Base-by-base conservation (phyloP, 1,140 invertebrate genomes). In the Wasmannia auropunctata region DNA sequence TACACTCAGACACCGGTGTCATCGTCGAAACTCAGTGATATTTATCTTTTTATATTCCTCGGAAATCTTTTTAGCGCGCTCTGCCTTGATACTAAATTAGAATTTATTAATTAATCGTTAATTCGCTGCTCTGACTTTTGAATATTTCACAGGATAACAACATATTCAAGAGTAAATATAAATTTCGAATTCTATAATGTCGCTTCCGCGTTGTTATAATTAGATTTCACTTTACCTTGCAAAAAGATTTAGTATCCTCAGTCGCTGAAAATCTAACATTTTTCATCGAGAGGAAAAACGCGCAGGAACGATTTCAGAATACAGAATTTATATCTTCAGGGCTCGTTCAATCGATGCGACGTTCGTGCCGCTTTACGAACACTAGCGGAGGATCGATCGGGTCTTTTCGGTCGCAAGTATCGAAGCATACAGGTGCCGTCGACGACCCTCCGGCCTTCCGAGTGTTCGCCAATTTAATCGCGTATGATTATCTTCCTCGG, bases 341-440 rank as follows among this genome's bases (percentile, higher is more conserved):
- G 56, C 10, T 25, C n/a, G 10, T 31, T 10, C 22, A 25, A 3
- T 72, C 14, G 22, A 7, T 31, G 43, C 31, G 80, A 84, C 79
- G 49, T 51, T 65, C 37, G 8, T 87, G 69, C 25, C n/a, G 14
- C n/a, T 65, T 54, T 16, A 63, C 86, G 86, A 87, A 62, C 43
- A 14, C 40, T n/a, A 31, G 25, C 86, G 65, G 49, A 84, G 37
- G 4, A 87, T 84, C 56, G 86, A 87, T 87, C 86, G 86, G 80
- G 14, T 87, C 80, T 87, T 69, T 87, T 69, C 80, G 70, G 51
- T 6, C 19, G 46, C n/a, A 51, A 65, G 40, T 69, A 49, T 34
- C n/a, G 28, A 87, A 87, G 81, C 81, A 46, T 62, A 77, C 81
- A 85, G 81, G 70, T 87, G 80, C 56, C 70, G 51, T 46, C 70